phyloP scores from a whole-genome alignment of 2,888 invertebrate species.

The Dioctria rufipes region DNA sequence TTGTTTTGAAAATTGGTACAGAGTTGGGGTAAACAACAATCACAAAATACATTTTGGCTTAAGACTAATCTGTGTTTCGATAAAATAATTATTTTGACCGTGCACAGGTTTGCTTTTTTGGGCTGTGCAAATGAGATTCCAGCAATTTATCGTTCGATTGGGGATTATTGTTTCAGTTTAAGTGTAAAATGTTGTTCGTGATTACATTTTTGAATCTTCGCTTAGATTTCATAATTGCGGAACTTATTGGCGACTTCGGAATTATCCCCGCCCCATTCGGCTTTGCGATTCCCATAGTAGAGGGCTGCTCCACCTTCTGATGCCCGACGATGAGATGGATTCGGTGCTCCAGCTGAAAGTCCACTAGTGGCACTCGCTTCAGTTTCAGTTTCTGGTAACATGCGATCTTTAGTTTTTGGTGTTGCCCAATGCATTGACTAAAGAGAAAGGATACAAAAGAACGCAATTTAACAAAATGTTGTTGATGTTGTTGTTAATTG shows the following conservation, averaged over 20 bases:
- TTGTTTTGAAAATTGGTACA: slow-evolving; percentile 64
- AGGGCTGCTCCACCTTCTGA: slow-evolving; percentile 91
- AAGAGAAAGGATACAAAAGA: neutral
- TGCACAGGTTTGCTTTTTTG: neutral
- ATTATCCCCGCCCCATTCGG: slow-evolving; percentile 81
- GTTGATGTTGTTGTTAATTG: too few species aligned
- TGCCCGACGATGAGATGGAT: slow-evolving; percentile 80
- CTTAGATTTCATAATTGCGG: slow-evolving; percentile 93
- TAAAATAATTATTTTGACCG: too few species aligned
- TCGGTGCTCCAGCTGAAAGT: slow-evolving; percentile 74
- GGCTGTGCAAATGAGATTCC: slow-evolving; percentile 35
- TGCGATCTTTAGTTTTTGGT: slow-evolving; percentile 91
- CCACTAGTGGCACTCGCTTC: slow-evolving; percentile 72
- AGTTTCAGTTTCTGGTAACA: slow-evolving; percentile 76
- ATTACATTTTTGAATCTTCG: neutral
- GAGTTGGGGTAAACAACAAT: slow-evolving; percentile 59
- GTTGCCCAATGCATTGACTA: slow-evolving; percentile 95
- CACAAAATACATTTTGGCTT: slow-evolving; percentile 60
- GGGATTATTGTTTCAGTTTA: slow-evolving; percentile 10
- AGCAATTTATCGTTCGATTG: slow-evolving; percentile 56
- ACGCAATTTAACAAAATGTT: too few species aligned
- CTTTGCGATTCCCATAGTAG: slow-evolving; percentile 74
- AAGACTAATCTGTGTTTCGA: too few species aligned
- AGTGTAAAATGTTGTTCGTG: neutral
- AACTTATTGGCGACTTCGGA: slow-evolving; percentile 89